Evolutionary conservation across 2,113 vertebrate genomes (phyloP).

Genomic region (Phalacrocorax aristotelis): DNA sequence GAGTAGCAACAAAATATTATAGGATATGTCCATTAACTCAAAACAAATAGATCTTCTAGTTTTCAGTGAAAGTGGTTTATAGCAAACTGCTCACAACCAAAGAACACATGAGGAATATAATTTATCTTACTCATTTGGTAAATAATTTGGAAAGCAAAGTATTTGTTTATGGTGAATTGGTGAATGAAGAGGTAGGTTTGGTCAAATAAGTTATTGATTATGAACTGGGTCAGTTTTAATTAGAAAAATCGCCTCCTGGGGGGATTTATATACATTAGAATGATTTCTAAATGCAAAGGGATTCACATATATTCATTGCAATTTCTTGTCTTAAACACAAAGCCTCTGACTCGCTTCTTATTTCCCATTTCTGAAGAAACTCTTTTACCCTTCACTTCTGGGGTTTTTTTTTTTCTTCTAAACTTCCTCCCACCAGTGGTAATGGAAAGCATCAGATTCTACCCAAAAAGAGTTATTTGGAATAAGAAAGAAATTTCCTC

Average conservation of each 20-base stretch:
- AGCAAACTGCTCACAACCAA: neutral
- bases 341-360: neutral
- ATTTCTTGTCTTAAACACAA: neutral
- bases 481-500: neutral
- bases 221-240: neutral
- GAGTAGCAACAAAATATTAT: neutral
- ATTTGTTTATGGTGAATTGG: neutral
- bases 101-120: neutral
- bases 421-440: neutral
- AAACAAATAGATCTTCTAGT: neutral
- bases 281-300: neutral
- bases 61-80: neutral
- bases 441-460: neutral
- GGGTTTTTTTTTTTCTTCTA: neutral
- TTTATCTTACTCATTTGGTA: neutral
- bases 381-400: neutral
- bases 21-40: neutral
- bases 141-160: neutral
- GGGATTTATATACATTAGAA: neutral
- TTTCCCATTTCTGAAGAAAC: neutral
- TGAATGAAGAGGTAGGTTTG: neutral
- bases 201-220: neutral
- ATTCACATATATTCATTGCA: neutral
- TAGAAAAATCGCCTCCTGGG: neutral
- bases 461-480: neutral